phyloP scores from a whole-genome alignment of 53 echinoderm and acorn worm genomes.

The Arbacia lixula region DNA sequence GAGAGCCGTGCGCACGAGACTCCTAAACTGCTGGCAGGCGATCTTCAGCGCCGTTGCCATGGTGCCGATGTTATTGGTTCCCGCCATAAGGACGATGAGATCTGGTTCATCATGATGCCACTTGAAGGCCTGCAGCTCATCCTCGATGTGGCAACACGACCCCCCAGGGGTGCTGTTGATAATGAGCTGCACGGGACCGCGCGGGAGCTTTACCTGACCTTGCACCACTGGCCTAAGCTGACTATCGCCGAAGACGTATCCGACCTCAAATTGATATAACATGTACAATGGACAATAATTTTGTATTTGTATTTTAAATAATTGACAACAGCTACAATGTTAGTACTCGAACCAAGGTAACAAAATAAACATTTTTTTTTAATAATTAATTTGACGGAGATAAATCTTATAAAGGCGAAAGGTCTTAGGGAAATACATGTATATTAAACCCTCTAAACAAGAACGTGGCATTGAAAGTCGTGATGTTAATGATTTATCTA shows the following conservation, averaged over 20 bases:
- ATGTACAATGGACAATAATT: too few relatives aligned
- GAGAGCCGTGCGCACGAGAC: not conserved
- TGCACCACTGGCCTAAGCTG: constrained; percentile 25
- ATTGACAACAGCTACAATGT: too few relatives aligned
- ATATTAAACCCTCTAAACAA: too few relatives aligned
- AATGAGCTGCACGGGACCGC: not conserved
- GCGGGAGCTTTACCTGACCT: not conserved
- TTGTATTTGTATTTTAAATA: too few relatives aligned
- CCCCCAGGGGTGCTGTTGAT: constrained; percentile 32
- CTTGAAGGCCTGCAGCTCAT: constrained; percentile 1
- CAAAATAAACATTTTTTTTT: too few relatives aligned
- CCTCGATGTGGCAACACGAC: constrained; percentile 11
- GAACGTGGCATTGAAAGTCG: too few relatives aligned
- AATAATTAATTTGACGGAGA: too few relatives aligned
- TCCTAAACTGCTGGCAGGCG: constrained; percentile 10
- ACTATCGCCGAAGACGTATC: constrained; percentile 14
- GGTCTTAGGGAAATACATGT: too few relatives aligned
- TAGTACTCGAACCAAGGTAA: too few relatives aligned
- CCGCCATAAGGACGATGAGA: not conserved
- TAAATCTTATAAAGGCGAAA: too few relatives aligned
- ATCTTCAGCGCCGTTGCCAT: not conserved
- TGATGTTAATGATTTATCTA: too few relatives aligned
- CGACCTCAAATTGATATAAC: too few relatives aligned
- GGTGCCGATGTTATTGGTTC: constrained; percentile 17
- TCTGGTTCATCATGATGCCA: not conserved